A percentile compares a stretch with the other conserved stretches of the same genome.
These are phyloP conservation scores for Oncorhynchus gorbuscha DNA, from an alignment of 2,113 vertebrate genomes.

Conservation along the genomic window DNA sequence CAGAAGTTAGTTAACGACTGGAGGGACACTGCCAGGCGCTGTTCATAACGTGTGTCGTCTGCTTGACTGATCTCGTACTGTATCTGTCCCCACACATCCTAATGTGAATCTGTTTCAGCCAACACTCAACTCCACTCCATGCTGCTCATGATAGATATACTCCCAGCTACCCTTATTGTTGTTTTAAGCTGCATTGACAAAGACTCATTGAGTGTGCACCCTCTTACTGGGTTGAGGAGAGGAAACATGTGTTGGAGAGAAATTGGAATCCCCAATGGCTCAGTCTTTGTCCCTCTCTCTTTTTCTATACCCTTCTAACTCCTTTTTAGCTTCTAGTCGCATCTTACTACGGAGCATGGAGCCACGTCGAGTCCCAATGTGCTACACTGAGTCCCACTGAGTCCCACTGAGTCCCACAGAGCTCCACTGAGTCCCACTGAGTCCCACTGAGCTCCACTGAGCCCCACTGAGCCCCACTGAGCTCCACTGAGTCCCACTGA, in stretches of 20 bases:
- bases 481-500: no score
- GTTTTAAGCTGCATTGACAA: background rate
- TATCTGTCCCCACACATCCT: constrained; percentile 28
- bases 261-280: background rate
- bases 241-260: background rate
- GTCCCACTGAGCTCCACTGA: background rate
- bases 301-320: background rate
- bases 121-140: constrained; percentile 4
- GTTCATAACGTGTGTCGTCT: constrained; percentile 51
- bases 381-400: constrained; percentile 27
- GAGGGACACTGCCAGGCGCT: constrained; percentile 49
- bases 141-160: constrained; percentile 8
- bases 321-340: background rate
- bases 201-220: background rate
- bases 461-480: background rate
- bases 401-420: constrained; percentile 15
- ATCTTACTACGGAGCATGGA: constrained; percentile 3
- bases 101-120: constrained; percentile 16
- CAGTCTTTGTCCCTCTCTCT: no score
- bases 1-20: constrained; percentile 48
- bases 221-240: background rate
- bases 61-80: constrained; percentile 60
- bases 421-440: background rate
- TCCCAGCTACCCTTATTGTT: background rate
- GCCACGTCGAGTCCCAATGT: constrained; percentile 5